Conservation (phyloP, 1,140 invertebrate genomes). For the Diploscapter pachys region DNA sequence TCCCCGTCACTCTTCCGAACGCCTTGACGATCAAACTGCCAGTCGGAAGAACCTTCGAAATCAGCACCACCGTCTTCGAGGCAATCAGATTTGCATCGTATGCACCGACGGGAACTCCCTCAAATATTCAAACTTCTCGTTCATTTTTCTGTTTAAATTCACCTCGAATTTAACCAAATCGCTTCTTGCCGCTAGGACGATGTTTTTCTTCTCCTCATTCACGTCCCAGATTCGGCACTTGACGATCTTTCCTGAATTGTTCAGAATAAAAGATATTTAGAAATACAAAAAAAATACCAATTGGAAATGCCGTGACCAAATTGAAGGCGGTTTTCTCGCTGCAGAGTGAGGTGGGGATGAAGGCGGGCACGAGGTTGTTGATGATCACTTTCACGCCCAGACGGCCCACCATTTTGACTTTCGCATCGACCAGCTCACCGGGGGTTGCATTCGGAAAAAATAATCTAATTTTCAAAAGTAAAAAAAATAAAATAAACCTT, state of each 20-base stretch:
- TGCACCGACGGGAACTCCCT: neutral
- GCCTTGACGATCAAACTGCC: constrained; percentile 29
- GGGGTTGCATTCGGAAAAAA: constrained; percentile 35
- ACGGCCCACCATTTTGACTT: constrained; percentile 31
- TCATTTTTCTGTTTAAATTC: no score
- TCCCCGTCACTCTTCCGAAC: constrained; percentile 29
- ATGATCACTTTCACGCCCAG: constrained; percentile 41
- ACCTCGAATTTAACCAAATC: constrained; percentile 30
- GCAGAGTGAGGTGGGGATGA: constrained; percentile 38
- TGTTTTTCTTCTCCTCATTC: constrained; percentile 31
- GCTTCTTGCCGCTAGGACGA: constrained; percentile 45
- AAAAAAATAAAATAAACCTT: constrained; percentile 15
- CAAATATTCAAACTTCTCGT: neutral
- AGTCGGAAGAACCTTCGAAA: constrained; percentile 28
- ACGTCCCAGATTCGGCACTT: constrained; percentile 45
- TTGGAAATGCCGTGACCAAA: constrained; percentile 43
- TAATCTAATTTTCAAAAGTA: constrained; percentile 11
- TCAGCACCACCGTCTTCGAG: constrained; percentile 17
- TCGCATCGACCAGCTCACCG: constrained; percentile 38
- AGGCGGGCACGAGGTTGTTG: constrained; percentile 39
- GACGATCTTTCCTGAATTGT: constrained; percentile 42
- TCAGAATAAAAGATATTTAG: constrained; percentile 3
- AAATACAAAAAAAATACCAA: constrained; percentile 31
- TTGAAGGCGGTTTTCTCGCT: constrained; percentile 33
- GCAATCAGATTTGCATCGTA: constrained; percentile 10